A percentile compares a stretch with the other conserved stretches of the same genome.
Conservation (phyloP, 1,140 invertebrate species). For the Sipha flava region DNA sequence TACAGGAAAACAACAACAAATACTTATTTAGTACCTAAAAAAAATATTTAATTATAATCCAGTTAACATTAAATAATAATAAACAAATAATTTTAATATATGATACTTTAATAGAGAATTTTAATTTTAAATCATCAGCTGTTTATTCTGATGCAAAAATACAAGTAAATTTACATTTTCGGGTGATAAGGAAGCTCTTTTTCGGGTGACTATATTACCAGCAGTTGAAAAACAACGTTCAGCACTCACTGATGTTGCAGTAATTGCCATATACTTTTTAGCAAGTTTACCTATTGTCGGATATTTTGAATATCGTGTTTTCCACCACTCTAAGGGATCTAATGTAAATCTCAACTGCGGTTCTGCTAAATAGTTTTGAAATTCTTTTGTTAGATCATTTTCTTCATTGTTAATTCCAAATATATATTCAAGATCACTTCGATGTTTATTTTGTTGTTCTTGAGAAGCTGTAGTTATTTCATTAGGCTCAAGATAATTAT, state of each 20-base stretch:
- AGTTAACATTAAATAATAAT: no score
- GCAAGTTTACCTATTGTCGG: conserved; percentile 13
- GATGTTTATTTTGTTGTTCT: neutral
- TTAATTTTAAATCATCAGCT: no score
- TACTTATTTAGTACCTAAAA: no score
- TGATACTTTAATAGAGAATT: no score
- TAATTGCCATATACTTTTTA: conserved; percentile 37
- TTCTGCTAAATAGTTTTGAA: neutral
- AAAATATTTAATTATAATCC: no score
- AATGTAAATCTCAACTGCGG: conserved; percentile 16
- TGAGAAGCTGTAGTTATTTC: neutral
- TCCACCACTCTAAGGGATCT: conserved; percentile 5
- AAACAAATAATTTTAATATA: no score
- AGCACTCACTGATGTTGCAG: conserved; percentile 34
- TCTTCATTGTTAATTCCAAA: neutral
- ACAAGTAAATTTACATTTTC: conserved; percentile 33
- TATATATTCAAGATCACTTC: neutral
- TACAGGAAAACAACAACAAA: no score
- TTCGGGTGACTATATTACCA: conserved; percentile 34
- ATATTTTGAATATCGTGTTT: neutral
- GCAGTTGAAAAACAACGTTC: conserved; percentile 39
- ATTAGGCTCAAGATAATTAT: neutral
- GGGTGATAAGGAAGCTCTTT: conserved; percentile 19
- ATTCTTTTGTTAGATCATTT: neutral
- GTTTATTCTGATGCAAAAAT: conserved; percentile 34